phyloP scores from a whole-genome alignment of 2,888 invertebrate genomes.

The Dryobota labecula region DNA sequence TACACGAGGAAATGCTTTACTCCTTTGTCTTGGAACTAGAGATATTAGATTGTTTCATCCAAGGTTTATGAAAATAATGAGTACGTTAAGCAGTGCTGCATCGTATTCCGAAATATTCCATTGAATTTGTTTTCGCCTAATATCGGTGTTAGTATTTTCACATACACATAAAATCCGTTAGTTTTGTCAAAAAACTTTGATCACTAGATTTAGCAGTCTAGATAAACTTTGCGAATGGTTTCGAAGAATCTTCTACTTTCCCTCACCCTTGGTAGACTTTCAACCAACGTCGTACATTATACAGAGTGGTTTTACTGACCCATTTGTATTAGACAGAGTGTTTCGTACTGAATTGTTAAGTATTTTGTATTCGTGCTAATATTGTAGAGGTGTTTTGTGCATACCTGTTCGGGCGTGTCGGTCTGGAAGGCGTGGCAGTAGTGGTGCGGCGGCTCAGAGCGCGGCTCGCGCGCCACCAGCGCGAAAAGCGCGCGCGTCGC shows the following conservation, averaged over 20 bases:
- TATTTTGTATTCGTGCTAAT: too few species aligned
- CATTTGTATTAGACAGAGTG: not conserved
- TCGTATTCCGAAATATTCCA: not conserved
- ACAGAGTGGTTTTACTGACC: not conserved
- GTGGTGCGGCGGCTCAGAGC: slow-evolving; percentile 92
- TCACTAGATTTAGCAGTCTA: not conserved
- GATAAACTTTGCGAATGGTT: not conserved
- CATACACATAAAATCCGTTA: not conserved
- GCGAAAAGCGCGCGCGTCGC: slow-evolving; percentile 94
- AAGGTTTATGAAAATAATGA: slow-evolving; percentile 1
- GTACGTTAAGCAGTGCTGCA: not conserved
- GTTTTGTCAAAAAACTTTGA: not conserved
- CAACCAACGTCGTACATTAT: not conserved
- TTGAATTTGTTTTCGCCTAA: too few species aligned
- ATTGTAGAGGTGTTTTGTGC: not conserved
- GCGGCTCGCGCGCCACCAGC: slow-evolving; percentile 91
- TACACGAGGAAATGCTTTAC: slow-evolving; percentile 13
- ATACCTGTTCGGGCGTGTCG: slow-evolving; percentile 94
- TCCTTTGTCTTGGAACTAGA: slow-evolving; percentile 8
- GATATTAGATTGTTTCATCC: slow-evolving; percentile 6
- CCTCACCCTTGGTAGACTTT: not conserved
- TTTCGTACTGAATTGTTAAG: not conserved
- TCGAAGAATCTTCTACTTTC: not conserved
- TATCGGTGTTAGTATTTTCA: not conserved
- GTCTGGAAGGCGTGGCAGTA: slow-evolving; percentile 96